Evolutionary conservation across 2,797 vertebrate species (phyloP).

Genomic region (Tragelaphus eurycerus): DNA sequence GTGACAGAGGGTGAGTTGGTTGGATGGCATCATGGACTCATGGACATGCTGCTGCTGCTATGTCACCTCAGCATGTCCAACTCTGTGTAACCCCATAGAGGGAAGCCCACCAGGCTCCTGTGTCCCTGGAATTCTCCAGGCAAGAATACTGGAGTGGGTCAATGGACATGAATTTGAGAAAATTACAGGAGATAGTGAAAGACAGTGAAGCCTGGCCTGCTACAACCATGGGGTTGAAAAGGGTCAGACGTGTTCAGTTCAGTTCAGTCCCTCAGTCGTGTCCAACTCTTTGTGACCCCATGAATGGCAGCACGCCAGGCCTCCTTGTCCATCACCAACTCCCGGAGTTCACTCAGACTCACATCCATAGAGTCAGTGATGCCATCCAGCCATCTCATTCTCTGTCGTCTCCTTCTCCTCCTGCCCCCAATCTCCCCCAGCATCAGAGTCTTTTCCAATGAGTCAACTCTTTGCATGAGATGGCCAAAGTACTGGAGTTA

Average conservation of each 20-base stretch:
- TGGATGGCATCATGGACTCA: background rate
- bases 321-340: too few relatives aligned
- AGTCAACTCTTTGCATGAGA: too few relatives aligned
- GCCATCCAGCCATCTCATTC: too few relatives aligned
- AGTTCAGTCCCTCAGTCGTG: too few relatives aligned
- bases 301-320: too few relatives aligned
- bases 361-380: accelerated
- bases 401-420: too few relatives aligned
- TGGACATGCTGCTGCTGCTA: background rate
- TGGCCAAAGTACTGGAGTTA: too few relatives aligned
- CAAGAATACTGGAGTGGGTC: background rate
- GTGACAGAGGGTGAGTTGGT: background rate
- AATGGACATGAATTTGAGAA: background rate
- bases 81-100: background rate
- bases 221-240: background rate
- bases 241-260: background rate
- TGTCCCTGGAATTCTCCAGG: background rate
- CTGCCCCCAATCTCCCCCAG: too few relatives aligned
- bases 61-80: accelerated
- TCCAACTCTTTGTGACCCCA: too few relatives aligned
- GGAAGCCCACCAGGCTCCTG: background rate
- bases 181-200: background rate
- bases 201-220: background rate
- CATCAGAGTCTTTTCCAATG: too few relatives aligned
- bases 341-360: too few relatives aligned